A percentile compares a stretch with the other conserved stretches of the same genome.
Conservation (phyloP, 1,140 invertebrate species). For the Pseudobourletiella spinata region DNA sequence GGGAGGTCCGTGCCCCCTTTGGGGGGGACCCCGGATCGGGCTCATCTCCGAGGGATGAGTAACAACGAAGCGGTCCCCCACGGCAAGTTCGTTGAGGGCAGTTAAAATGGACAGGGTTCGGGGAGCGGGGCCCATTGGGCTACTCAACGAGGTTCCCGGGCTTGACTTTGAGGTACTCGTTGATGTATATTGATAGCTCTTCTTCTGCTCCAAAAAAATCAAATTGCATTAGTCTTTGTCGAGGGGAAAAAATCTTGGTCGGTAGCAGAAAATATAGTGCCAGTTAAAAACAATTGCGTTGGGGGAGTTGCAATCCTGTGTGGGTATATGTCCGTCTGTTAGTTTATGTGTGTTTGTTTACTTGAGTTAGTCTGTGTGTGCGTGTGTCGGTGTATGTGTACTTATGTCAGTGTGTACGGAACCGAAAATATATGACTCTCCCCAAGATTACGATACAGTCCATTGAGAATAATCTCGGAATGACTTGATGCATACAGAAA, state of each 20-base stretch:
- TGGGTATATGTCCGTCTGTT: too few relatives aligned
- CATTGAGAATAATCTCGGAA: too few relatives aligned
- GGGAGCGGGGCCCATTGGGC: slow-evolving; percentile 22
- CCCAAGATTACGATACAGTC: too few relatives aligned
- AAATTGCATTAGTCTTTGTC: not conserved
- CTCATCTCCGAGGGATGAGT: not conserved
- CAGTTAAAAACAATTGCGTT: not conserved
- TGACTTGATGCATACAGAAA: too few relatives aligned
- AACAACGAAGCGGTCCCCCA: slow-evolving; percentile 1
- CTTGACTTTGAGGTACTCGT: slow-evolving; percentile 13
- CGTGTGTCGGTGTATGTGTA: too few relatives aligned
- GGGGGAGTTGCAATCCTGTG: too few relatives aligned
- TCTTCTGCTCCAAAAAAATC: slow-evolving; percentile 10
- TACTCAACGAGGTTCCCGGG: slow-evolving; percentile 2
- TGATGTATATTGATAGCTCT: slow-evolving; percentile 22
- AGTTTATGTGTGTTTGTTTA: too few relatives aligned
- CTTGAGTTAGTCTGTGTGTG: too few relatives aligned
- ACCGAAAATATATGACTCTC: too few relatives aligned
- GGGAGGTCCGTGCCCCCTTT: not conserved
- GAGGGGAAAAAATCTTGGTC: not conserved
- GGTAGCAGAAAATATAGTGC: not conserved
- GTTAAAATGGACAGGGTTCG: slow-evolving; percentile 25
- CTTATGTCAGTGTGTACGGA: too few relatives aligned
- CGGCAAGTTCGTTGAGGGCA: slow-evolving; percentile 28
- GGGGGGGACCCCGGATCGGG: not conserved